Conservation (phyloP, 30 jellyfish, hydroid and myxozoan genomes). For the Cassiopea xamachana region DNA sequence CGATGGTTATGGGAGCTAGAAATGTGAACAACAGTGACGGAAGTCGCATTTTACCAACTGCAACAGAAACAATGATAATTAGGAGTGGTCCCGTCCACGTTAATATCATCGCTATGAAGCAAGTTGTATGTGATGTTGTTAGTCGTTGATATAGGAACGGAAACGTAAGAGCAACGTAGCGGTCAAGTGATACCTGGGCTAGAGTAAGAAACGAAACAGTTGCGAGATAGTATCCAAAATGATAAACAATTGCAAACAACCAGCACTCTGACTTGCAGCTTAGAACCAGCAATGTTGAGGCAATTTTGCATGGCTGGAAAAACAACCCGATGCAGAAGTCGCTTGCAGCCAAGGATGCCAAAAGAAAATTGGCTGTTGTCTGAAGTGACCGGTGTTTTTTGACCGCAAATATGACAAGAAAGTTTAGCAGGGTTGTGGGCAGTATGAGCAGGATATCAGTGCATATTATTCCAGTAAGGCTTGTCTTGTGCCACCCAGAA, state of each 20-base stretch:
- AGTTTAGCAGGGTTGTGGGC: conserved; percentile 11
- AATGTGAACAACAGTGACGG: conserved; percentile 28
- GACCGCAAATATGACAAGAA: conserved; percentile 16
- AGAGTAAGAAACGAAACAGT: conserved; percentile 36
- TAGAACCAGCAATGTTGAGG: not conserved
- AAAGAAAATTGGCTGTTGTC: conserved; percentile 26
- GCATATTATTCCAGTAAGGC: conserved; percentile 38
- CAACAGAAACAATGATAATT: conserved; percentile 21
- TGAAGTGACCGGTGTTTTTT: conserved; percentile 36
- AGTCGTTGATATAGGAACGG: conserved; percentile 21
- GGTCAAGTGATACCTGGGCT: conserved; percentile 32
- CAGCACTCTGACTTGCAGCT: conserved; percentile 38
- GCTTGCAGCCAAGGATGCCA: conserved; percentile 26
- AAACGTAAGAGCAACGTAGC: conserved; percentile 24
- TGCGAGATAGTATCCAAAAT: conserved; percentile 42
- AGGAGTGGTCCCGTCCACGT: conserved; percentile 38
- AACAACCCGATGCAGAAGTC: conserved; percentile 23
- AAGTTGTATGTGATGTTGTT: conserved; percentile 1
- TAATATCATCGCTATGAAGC: not conserved
- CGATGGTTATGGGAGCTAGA: conserved; percentile 46
- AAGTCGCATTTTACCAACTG: conserved; percentile 16
- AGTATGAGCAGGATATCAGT: conserved; percentile 1
- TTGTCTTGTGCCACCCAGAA: conserved; percentile 52
- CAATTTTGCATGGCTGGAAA: not conserved
- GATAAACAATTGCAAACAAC: conserved; percentile 2